Percentiles rank a stretch among this genome's conserved stretches.
Conservation (phyloP, 2,888 invertebrate species). For the Chouioia cunea region DNA sequence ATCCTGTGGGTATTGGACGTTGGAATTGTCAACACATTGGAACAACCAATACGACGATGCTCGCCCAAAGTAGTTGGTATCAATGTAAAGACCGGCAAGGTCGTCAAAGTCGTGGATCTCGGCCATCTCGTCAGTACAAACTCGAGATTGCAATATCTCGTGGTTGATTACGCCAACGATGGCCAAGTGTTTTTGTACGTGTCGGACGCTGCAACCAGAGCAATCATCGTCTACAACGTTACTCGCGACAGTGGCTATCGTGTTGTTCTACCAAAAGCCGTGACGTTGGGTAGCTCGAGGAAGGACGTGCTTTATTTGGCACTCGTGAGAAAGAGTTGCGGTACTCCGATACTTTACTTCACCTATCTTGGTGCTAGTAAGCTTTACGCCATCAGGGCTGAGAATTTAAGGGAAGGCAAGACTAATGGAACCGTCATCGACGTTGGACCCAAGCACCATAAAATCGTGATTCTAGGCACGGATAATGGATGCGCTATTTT, state of each 20-base stretch:
- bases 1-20: slow-evolving; percentile 81
- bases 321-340: slow-evolving; percentile 70
- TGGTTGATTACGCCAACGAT: slow-evolving; percentile 75
- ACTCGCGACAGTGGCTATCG: slow-evolving; percentile 69
- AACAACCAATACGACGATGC: slow-evolving; percentile 75
- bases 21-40: slow-evolving; percentile 78
- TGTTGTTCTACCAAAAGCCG: slow-evolving; percentile 72
- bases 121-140: slow-evolving; percentile 71
- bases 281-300: slow-evolving; percentile 63
- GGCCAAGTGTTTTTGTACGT: slow-evolving; percentile 74
- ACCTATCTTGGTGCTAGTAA: slow-evolving; percentile 73
- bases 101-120: slow-evolving; percentile 75
- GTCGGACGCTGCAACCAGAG: slow-evolving; percentile 78
- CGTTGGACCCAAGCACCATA: slow-evolving; percentile 72
- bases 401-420: slow-evolving; percentile 71
- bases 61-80: slow-evolving; percentile 79
- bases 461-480: slow-evolving; percentile 73
- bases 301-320: slow-evolving; percentile 75
- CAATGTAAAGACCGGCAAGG: slow-evolving; percentile 73
- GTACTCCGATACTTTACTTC: slow-evolving; percentile 71
- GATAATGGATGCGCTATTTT: slow-evolving; percentile 74
- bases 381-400: slow-evolving; percentile 73
- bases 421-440: slow-evolving; percentile 73
- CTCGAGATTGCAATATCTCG: slow-evolving; percentile 79
- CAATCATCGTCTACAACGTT: slow-evolving; percentile 72